phyloP scores from a whole-genome alignment of 2,797 vertebrate species.

The Aphelocoma californica region DNA sequence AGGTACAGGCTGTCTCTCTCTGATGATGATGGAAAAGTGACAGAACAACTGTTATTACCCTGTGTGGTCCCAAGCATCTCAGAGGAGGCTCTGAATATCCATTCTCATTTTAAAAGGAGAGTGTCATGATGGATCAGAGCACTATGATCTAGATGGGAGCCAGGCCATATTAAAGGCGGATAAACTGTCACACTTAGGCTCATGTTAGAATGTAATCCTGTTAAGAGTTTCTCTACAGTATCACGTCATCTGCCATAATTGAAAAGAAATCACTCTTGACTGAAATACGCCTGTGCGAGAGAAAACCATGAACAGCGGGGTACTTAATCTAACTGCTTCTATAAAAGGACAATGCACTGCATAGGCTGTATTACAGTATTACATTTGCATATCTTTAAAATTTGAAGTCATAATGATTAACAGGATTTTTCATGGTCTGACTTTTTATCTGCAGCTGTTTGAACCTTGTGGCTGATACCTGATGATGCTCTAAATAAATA shows the following conservation, averaged over 20 bases:
- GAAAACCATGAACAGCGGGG: not conserved
- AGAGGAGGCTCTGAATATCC: not conserved
- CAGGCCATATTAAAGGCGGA: slow-evolving; percentile 35
- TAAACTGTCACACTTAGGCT: slow-evolving; percentile 49
- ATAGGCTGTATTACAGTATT: not conserved
- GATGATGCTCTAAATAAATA: not conserved
- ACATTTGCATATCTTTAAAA: not conserved
- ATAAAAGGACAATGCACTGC: not conserved
- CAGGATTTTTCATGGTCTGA: not conserved
- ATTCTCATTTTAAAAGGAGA: slow-evolving; percentile 21
- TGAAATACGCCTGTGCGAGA: not conserved
- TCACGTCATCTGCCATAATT: slow-evolving; percentile 47
- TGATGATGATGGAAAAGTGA: not conserved
- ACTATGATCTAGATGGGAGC: slow-evolving; percentile 6
- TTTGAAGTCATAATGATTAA: not conserved
- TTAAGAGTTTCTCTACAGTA: slow-evolving; percentile 59
- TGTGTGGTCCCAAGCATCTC: not conserved
- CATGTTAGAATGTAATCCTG: slow-evolving; percentile 55
- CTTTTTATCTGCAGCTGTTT: not conserved
- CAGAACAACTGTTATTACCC: not conserved
- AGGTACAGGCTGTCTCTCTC: not conserved
- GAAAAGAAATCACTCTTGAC: slow-evolving; percentile 17
- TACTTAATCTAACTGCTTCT: not conserved
- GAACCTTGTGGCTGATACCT: not conserved
- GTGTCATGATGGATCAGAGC: slow-evolving; percentile 33